Percentiles rank a stretch among this genome's conserved stretches.
These are phyloP conservation scores for Eilema griseolum DNA, from an alignment of 2,888 invertebrate genomes.

Conservation along the genomic window DNA sequence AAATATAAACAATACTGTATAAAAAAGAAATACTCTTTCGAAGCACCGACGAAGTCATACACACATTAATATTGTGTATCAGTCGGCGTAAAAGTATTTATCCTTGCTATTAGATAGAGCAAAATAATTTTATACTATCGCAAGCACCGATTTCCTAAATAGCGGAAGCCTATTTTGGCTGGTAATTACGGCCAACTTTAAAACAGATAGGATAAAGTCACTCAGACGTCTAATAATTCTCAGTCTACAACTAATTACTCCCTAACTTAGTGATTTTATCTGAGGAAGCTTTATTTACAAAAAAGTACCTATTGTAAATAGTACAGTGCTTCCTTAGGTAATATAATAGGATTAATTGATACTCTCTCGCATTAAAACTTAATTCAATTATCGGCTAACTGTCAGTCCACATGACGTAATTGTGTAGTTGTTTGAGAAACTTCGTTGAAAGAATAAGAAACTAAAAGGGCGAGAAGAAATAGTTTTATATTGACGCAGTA, in stretches of 20 bases:
- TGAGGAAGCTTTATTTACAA: background rate
- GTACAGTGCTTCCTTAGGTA: too few species aligned
- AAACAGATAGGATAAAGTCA: background rate
- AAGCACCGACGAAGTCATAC: too few species aligned
- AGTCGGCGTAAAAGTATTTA: too few species aligned
- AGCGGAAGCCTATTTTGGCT: too few species aligned
- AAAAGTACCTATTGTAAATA: background rate
- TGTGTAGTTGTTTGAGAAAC: background rate
- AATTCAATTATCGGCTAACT: slow-evolving; percentile 16
- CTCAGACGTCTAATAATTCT: background rate
- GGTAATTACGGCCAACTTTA: too few species aligned
- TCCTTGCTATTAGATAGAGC: too few species aligned
- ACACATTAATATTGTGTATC: too few species aligned
- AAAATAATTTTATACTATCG: too few species aligned
- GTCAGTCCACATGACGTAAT: background rate
- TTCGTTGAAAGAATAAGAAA: background rate
- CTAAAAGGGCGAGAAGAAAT: background rate
- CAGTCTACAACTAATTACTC: background rate
- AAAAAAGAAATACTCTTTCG: too few species aligned
- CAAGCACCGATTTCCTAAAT: too few species aligned
- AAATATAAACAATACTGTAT: too few species aligned
- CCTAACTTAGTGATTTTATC: background rate
- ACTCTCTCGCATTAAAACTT: slow-evolving; percentile 1
- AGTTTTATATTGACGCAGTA: background rate
- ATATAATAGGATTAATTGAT: background rate